Conservation (phyloP, 2,113 vertebrate genomes). For the Prunella himalayana region DNA sequence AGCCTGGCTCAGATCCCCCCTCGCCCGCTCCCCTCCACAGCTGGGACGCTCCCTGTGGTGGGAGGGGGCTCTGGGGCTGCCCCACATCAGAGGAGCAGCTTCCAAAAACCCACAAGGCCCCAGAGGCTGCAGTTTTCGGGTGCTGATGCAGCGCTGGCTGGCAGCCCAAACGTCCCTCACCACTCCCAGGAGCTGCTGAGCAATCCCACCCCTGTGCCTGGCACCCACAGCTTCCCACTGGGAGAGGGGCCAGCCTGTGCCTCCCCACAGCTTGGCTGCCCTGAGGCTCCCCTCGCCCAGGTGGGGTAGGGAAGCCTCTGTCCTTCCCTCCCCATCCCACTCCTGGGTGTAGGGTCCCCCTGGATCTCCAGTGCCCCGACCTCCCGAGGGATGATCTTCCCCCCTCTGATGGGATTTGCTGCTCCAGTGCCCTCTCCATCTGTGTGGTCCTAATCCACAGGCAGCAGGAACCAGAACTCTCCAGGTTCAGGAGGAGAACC, state of each 20-base stretch:
- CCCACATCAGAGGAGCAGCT: not conserved
- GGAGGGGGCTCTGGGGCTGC: not conserved
- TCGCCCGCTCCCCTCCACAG: not conserved
- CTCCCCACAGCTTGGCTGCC: not conserved
- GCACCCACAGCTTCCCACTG: not conserved
- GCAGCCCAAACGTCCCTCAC: not conserved
- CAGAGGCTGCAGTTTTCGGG: not conserved
- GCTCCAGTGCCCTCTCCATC: not conserved
- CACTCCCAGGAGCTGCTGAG: not conserved
- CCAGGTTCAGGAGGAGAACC: not conserved
- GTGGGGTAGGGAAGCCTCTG: rapidly evolving
- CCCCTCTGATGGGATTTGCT: not conserved
- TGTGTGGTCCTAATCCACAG: not conserved
- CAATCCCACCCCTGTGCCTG: not conserved
- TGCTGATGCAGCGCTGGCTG: not conserved
- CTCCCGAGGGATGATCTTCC: not conserved
- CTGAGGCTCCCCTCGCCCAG: rapidly evolving
- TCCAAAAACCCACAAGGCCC: not conserved
- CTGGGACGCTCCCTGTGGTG: not conserved
- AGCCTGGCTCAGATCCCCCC: not conserved
- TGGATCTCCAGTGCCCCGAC: not conserved
- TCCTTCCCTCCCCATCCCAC: not conserved
- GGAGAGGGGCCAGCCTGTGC: not conserved
- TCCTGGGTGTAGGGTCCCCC: not conserved
- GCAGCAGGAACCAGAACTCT: not conserved